Base-by-base conservation (phyloP, 2,888 invertebrate genomes). In the Lasioglossum pauxillum region DNA sequence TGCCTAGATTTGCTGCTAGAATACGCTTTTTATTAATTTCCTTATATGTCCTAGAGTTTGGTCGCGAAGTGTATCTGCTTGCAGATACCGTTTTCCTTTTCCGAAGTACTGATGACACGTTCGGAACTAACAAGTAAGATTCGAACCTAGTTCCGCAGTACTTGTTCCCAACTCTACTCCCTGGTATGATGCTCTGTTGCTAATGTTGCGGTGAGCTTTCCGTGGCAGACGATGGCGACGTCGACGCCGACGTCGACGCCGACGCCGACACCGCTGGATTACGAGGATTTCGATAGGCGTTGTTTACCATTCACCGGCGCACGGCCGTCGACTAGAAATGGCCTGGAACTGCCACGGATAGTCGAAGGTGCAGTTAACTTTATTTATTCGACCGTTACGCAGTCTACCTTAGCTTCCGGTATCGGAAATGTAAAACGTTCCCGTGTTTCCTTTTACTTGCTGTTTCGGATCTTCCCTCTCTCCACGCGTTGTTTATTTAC, bases 291-390 rank as follows among this genome's bases (percentile, higher is more conserved):
- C 76, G 74, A 64, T 46, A 72, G 75, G 67, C 31, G 86, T 86
- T 86, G 86, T 82, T 86, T 86, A 82, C 82, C 78, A 82, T 74
- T 85, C 85, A 27, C 57, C 74, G 49, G 64, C 49, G 77, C 49
- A 76, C 31, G 49, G n/a, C 60, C 44, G 71, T 35, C 46, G 82
- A 78, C 82, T 82, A 78, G 78, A 86, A 86, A 86, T 86, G 78
- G 87, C 67, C 87, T 80, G 87, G 87, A 82, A 86, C 86, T 81
- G 72, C 78, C 78, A 49, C 57, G 72, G 72, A 64, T 86, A 82
- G 82, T 27, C 78, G 86, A 82, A 86, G 82, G 75, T 41, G 86
- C 78, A 86, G 86, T 86, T 86, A 86, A 86, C 82, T 86, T 86
- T 86, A 86, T 86, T 86, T 86, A 86, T 86, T 86, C 73, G 73